phyloP scores from a whole-genome alignment of 2,113 vertebrate species.

The Monopterus albus region DNA sequence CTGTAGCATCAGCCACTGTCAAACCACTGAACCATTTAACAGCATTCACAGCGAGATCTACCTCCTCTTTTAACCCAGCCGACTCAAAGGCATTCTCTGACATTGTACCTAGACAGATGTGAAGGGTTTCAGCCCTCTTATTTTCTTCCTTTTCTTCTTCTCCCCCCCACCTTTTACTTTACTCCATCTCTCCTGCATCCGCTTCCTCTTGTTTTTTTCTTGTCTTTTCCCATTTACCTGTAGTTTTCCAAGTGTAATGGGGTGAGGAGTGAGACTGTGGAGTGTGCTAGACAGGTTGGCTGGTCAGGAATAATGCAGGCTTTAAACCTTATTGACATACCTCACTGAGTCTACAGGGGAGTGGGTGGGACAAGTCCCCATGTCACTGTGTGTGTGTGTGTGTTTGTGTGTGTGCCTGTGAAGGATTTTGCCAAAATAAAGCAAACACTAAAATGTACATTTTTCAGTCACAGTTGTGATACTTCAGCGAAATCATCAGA shows the following conservation, averaged over 20 bases:
- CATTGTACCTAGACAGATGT: constrained; percentile 79
- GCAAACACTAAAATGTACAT: neutral
- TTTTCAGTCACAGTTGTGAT: neutral
- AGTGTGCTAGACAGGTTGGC: constrained; percentile 70
- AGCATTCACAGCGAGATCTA: constrained; percentile 78
- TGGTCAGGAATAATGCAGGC: constrained; percentile 77
- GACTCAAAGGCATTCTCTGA: constrained; percentile 78
- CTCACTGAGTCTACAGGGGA: constrained; percentile 67
- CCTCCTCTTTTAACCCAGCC: constrained; percentile 80
- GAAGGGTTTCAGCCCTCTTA: constrained; percentile 58
- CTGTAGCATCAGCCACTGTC: constrained; percentile 84
- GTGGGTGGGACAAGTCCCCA: constrained; percentile 32
- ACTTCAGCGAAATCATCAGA: neutral
- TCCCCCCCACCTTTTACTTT: constrained; percentile 6
- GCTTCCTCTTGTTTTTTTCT: constrained; percentile 49
- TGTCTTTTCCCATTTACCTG: constrained; percentile 51
- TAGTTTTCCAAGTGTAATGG: constrained; percentile 75
- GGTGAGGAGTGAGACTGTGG: constrained; percentile 63
- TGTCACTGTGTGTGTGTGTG: constrained; percentile 18
- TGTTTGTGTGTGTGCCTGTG: neutral
- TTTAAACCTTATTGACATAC: constrained; percentile 77
- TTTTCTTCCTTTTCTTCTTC: constrained; percentile 1
- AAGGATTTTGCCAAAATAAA: constrained; percentile 3
- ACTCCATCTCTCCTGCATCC: constrained; percentile 22
- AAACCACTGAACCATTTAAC: constrained; percentile 86